Evolutionary conservation across 2,113 vertebrate species (phyloP).

Genomic region (Daubentonia madagascariensis): DNA sequence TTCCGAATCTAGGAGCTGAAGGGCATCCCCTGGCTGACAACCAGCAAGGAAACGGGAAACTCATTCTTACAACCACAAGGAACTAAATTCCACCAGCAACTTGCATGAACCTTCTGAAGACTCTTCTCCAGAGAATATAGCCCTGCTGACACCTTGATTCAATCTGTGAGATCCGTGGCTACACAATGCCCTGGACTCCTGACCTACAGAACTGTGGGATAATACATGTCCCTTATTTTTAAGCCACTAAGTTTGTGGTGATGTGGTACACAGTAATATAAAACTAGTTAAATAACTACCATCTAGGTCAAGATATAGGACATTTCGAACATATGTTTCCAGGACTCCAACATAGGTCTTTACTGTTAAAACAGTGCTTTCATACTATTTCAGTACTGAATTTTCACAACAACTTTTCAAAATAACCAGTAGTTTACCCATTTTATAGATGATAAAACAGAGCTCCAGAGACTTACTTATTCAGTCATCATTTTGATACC

Average conservation of each 20-base stretch:
- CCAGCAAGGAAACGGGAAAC: not conserved
- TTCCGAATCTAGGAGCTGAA: not conserved
- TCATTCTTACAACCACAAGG: not conserved
- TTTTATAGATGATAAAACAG: not conserved
- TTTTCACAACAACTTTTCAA: not conserved
- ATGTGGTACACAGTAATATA: not conserved
- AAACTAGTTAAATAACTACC: not conserved
- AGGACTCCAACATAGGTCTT: not conserved
- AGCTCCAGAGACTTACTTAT: not conserved
- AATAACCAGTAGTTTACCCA: not conserved
- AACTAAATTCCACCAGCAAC: not conserved
- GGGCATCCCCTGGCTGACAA: not conserved
- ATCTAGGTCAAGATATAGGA: not conserved
- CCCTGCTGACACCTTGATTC: not conserved
- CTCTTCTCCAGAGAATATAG: not conserved
- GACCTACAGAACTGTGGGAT: not conserved
- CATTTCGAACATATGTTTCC: not conserved
- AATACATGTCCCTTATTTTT: not conserved
- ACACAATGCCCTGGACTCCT: not conserved
- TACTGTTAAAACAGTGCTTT: not conserved
- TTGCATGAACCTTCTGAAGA: not conserved
- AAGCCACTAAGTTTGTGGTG: not conserved
- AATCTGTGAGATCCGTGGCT: not conserved
- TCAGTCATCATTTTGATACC: not conserved
- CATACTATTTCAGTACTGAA: not conserved